Percentiles rank a stretch among this genome's conserved stretches.
Conservation (phyloP, 2,113 vertebrate species). For the Oncorhynchus keta region DNA sequence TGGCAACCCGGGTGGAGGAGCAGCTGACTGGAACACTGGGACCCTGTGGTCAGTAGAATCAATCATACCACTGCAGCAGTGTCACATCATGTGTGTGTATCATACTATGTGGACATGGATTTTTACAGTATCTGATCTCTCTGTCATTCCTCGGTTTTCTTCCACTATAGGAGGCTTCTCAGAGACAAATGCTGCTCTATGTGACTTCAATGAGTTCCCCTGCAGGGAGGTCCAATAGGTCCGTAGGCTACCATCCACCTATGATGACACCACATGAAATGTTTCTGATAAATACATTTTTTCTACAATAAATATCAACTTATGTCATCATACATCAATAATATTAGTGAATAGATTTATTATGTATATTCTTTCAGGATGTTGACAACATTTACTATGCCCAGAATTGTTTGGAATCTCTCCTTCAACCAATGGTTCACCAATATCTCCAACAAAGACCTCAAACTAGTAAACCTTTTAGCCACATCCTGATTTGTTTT, state of each 20-base stretch:
- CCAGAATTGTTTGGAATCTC: constrained; percentile 58
- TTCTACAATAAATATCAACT: background rate
- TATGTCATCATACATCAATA: background rate
- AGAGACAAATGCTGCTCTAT: constrained; percentile 81
- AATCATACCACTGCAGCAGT: constrained; percentile 47
- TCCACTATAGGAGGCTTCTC: constrained; percentile 77
- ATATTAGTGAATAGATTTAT: background rate
- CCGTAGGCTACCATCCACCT: constrained; percentile 35
- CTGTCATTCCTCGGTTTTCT: background rate
- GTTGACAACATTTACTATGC: constrained; percentile 52
- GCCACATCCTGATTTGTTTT: background rate
- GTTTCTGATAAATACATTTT: background rate
- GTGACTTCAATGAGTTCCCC: constrained; percentile 82
- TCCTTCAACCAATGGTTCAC: constrained; percentile 93
- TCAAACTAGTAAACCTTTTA: constrained; percentile 82
- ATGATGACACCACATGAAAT: background rate
- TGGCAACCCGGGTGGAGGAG: constrained; percentile 66
- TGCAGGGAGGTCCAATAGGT: constrained; percentile 86
- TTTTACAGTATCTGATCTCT: background rate
- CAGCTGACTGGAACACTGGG: constrained; percentile 63
- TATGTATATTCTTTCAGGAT: constrained; percentile 23
- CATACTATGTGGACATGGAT: background rate
- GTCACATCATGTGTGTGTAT: constrained; percentile 62
- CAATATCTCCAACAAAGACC: constrained; percentile 82
- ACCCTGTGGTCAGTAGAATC: constrained; percentile 80